Conservation (phyloP, 2,113 vertebrate genomes). For the Puma concolor region DNA sequence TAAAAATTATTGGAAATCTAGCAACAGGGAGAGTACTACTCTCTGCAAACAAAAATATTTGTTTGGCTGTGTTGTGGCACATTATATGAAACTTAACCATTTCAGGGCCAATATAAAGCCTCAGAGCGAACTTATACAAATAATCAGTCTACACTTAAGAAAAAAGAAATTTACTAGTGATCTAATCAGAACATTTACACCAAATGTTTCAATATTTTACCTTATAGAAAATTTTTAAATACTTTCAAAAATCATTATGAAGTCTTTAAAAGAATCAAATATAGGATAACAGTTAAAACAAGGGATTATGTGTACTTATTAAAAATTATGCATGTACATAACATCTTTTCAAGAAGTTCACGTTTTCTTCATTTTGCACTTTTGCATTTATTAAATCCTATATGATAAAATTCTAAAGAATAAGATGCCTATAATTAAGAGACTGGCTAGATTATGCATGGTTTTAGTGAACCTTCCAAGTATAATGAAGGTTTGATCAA, state of each 20-base stretch:
- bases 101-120: background rate
- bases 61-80: background rate
- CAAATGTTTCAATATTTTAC: background rate
- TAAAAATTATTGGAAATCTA: background rate
- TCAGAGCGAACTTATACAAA: background rate
- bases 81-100: background rate
- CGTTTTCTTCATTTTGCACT: background rate
- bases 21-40: background rate
- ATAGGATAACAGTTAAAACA: background rate
- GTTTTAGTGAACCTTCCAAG: fast-evolving
- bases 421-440: background rate
- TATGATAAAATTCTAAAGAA: background rate
- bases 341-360: background rate
- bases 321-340: background rate
- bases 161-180: background rate
- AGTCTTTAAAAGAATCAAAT: background rate
- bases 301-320: background rate
- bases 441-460: background rate
- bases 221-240: background rate
- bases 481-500: background rate
- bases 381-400: background rate
- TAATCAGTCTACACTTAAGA: background rate
- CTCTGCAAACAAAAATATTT: background rate
- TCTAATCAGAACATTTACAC: background rate
- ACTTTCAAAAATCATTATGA: background rate